A percentile compares a stretch with the other conserved stretches of the same genome.
Conservation (phyloP, 2,888 invertebrate genomes). For the Augiades crinisus region DNA sequence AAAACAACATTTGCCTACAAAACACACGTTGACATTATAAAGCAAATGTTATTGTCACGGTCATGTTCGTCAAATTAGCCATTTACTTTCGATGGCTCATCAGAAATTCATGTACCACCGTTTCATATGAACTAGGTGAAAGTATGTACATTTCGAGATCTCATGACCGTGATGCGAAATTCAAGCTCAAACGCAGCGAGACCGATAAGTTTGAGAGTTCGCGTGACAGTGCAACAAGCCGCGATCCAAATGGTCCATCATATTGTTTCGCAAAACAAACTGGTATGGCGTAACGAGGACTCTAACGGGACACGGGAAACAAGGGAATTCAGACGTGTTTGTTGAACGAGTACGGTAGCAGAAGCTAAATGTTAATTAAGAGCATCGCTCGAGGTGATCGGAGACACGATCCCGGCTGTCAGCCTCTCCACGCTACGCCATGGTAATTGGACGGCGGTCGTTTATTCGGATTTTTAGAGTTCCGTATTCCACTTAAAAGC, state of each 20-base stretch:
- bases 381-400: slow-evolving; percentile 65
- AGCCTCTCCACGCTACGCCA: slow-evolving; percentile 39
- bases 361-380: slow-evolving; percentile 73
- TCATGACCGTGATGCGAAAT: slow-evolving; percentile 7
- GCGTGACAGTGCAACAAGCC: slow-evolving; percentile 9
- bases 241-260: slow-evolving; percentile 19
- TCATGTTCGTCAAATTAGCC: slow-evolving; percentile 9
- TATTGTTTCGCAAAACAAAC: slow-evolving; percentile 47
- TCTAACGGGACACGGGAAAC: slow-evolving; percentile 62
- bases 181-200: not conserved
- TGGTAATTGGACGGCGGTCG: slow-evolving; percentile 60
- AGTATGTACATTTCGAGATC: not conserved
- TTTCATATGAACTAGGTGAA: slow-evolving; percentile 11
- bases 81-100: slow-evolving; percentile 24
- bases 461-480: slow-evolving; percentile 57
- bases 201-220: not conserved
- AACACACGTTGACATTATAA: slow-evolving; percentile 16
- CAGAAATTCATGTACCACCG: slow-evolving; percentile 14
- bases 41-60: slow-evolving; percentile 22
- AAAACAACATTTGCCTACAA: slow-evolving; percentile 19
- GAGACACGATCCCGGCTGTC: slow-evolving; percentile 44
- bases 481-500: not conserved
- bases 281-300: slow-evolving; percentile 58
- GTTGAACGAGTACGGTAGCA: slow-evolving; percentile 59
- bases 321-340: slow-evolving; percentile 43